A percentile compares a stretch with the other conserved stretches of the same genome.
phyloP scores from a whole-genome alignment of 2,113 vertebrate genomes.

The Aramus guarauna region DNA sequence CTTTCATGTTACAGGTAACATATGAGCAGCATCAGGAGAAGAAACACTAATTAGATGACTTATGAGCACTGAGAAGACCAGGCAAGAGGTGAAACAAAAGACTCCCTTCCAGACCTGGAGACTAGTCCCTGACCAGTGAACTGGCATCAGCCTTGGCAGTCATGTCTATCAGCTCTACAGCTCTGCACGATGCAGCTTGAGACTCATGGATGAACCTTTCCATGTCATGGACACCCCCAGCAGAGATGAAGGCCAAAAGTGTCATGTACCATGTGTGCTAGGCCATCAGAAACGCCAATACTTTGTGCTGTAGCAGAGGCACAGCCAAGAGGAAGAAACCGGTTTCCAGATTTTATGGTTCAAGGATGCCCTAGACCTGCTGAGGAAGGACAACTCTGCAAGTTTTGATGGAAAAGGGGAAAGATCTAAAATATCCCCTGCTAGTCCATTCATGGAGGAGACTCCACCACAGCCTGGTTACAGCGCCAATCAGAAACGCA shows the following conservation, averaged over 20 bases:
- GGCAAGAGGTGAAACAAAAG: neutral
- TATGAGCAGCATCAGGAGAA: neutral
- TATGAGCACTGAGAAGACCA: neutral
- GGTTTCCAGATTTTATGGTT: neutral
- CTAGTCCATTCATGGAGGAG: neutral
- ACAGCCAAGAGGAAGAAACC: neutral
- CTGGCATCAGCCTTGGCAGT: neutral
- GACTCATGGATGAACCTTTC: accelerated
- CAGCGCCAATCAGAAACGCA: neutral
- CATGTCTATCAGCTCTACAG: neutral
- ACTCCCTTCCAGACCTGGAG: neutral
- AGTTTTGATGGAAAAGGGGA: neutral
- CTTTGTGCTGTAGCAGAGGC: neutral
- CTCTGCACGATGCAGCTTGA: neutral
- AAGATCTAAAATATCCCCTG: neutral
- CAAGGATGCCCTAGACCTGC: neutral
- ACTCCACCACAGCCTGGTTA: neutral
- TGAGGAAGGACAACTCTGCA: neutral
- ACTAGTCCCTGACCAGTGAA: neutral
- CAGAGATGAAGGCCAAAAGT: neutral
- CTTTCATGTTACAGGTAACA: neutral
- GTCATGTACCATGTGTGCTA: neutral
- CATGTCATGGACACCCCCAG: neutral
- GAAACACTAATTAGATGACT: neutral
- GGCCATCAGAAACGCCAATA: neutral